Conservation (phyloP, 2,113 vertebrate species). For the Herpailurus yagouaroundi region DNA sequence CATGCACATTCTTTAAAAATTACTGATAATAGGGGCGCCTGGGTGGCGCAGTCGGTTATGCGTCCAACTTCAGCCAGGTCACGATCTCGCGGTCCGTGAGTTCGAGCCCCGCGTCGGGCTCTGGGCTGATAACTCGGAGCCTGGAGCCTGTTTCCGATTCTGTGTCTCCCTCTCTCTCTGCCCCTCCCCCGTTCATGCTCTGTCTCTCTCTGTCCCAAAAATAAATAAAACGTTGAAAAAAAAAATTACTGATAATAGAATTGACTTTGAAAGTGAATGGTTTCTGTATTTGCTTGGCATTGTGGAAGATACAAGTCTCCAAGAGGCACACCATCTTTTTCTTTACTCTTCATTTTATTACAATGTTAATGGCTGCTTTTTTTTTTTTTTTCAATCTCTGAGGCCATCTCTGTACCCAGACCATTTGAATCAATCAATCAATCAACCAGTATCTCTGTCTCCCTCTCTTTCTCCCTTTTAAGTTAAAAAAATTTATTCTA, state of each 20-base stretch:
- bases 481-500: neutral
- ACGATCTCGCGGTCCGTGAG: too few species aligned
- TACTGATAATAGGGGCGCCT: neutral
- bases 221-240: too few species aligned
- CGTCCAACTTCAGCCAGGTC: too few species aligned
- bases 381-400: neutral
- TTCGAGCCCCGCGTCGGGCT: too few species aligned
- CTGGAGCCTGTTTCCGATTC: too few species aligned
- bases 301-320: neutral
- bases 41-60: too few species aligned
- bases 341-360: neutral
- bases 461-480: neutral
- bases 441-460: neutral
- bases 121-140: too few species aligned
- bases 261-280: neutral
- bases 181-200: too few species aligned
- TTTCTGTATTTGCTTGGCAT: neutral
- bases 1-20: neutral
- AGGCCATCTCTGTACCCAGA: neutral
- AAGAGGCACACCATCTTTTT: neutral
- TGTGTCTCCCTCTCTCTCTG: too few species aligned
- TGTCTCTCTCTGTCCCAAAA: too few species aligned
- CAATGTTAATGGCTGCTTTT: neutral
- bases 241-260: neutral
- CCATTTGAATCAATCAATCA: neutral